Conservation (phyloP, 1,140 invertebrate species). For the Zaprionus camerounensis region DNA sequence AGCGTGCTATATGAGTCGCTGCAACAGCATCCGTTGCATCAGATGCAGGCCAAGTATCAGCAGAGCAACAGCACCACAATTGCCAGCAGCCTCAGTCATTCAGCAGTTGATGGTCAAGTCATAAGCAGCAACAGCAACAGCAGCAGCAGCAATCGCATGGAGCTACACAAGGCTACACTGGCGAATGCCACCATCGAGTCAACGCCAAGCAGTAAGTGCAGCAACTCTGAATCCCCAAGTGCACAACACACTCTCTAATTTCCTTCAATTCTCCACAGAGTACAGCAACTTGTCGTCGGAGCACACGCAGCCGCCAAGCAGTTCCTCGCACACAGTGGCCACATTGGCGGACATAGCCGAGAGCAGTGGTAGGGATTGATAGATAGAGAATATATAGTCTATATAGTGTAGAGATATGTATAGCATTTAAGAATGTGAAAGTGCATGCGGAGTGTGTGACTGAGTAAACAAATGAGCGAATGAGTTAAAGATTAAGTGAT, state of each 20-base stretch:
- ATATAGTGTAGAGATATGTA: background rate
- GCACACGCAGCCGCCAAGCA: conserved; percentile 21
- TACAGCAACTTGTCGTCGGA: conserved; percentile 52
- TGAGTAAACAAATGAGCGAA: too few relatives aligned
- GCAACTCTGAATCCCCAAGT: background rate
- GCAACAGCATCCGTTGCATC: conserved; percentile 79
- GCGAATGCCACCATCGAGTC: conserved; percentile 71
- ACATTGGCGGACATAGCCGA: conserved; percentile 73
- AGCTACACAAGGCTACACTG: conserved; percentile 77
- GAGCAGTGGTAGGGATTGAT: conserved; percentile 52
- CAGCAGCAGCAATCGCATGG: conserved; percentile 66
- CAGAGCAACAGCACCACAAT: conserved; percentile 35
- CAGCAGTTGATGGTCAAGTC: conserved; percentile 68
- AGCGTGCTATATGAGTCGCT: conserved; percentile 77
- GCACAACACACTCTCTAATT: background rate
- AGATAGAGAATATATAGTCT: background rate
- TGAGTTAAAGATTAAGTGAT: too few relatives aligned
- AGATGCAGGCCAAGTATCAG: conserved; percentile 67
- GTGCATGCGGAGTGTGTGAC: too few relatives aligned
- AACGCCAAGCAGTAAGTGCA: conserved; percentile 53
- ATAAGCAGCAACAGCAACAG: conserved; percentile 27
- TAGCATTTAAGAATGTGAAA: too few relatives aligned
- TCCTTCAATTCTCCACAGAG: conserved; percentile 41
- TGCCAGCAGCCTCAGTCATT: conserved; percentile 13
- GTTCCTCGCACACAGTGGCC: conserved; percentile 51